phyloP scores from a whole-genome alignment of 2,797 vertebrate species.

The Megalops cyprinoides region DNA sequence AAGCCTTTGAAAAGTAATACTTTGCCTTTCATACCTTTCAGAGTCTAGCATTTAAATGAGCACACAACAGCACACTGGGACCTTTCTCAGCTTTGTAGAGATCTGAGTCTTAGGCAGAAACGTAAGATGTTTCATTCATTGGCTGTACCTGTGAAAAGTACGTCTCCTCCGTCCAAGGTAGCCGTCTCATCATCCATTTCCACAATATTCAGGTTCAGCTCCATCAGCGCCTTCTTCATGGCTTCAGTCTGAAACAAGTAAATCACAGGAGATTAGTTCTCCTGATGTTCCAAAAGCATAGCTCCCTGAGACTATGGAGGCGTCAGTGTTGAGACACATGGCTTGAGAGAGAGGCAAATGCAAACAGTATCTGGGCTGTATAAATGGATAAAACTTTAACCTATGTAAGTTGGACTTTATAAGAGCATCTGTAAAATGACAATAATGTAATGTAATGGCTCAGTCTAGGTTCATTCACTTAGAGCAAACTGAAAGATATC shows the following conservation, averaged over 20 bases:
- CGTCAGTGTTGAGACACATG: not conserved
- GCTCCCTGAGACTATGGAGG: not conserved
- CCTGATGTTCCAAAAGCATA: too few species aligned
- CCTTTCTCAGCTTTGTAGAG: not conserved
- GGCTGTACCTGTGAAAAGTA: conserved; percentile 92
- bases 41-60: not conserved
- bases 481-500: not conserved
- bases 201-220: conserved; percentile 87
- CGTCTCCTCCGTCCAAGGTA: conserved; percentile 93
- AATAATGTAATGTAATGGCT: too few species aligned
- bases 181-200: conserved; percentile 94
- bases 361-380: too few species aligned
- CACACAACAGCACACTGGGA: not conserved
- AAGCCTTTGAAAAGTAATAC: not conserved
- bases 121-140: not conserved
- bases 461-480: not conserved
- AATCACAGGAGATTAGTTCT: not conserved
- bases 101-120: not conserved
- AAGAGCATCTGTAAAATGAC: too few species aligned
- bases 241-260: conserved; percentile 77
- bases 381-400: too few species aligned
- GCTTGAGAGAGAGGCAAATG: conserved; percentile 24
- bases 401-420: too few species aligned
- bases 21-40: not conserved
- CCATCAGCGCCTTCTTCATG: conserved; percentile 81